Evolutionary conservation across 2,797 vertebrate genomes (phyloP), one percentile per base, ranked within the genome.

Genomic region (Pangasius mekongensis): DNA sequence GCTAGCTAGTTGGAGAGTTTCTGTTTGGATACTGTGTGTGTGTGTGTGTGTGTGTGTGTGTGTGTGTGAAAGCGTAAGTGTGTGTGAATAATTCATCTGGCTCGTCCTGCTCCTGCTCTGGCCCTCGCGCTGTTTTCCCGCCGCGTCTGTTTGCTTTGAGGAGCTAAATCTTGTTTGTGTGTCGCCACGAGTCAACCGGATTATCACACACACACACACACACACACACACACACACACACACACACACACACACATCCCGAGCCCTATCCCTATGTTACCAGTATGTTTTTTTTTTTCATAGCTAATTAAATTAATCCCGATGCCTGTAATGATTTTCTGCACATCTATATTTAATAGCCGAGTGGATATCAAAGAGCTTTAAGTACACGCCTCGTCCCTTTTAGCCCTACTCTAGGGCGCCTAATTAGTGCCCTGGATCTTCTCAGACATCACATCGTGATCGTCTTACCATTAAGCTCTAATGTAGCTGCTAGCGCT

Each of bases 311-410:
- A 94, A 95, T 95, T 95, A 95, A 95, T 95, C 96, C 94, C 89
- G 90, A 95, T 94, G 94, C 94, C 94, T 94, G 94, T 95, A 95
- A 96, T 96, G 95, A 96, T 95, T 95, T 47, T 94, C 94, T 93
- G 47, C 85, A 93, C 94, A 96, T 96, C 94, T 95, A 95, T 96
- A 95, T 96, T 96, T 96, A 96, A 96, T 96, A 94, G 94, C 90
- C 88, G 92, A 90, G 30, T 73, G 92, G 94, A 94, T 96, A 95
- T 96, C 95, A 96, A 96, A 96, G 94, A 93, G 92, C 88, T 93
- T 92, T 93, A 93, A 94, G 92, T 93, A 92, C 90, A 94, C 91
- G 73, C 56, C 80, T 18, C 89, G 91, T 91, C 90, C 85, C 27
- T 86, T 67, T 76, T 86, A 80, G 24, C 58, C 20, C 3, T 62